These are phyloP conservation scores for Eudyptes chrysolophus DNA, from an alignment of 2,113 vertebrate species.

Conservation along the genomic window DNA sequence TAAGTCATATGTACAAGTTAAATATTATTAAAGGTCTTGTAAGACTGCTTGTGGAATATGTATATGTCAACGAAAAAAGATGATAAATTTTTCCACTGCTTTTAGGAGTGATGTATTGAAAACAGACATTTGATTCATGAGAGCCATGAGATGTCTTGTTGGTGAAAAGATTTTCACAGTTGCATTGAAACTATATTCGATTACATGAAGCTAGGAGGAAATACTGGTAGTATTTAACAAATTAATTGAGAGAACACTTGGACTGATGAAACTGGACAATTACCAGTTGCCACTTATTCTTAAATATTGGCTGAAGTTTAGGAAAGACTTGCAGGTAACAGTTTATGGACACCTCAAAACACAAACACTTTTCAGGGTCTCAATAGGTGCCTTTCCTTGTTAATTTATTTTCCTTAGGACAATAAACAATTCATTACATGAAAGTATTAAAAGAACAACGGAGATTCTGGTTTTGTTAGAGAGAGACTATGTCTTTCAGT, in stretches of 20 bases:
- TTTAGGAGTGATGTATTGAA: background rate
- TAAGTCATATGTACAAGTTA: background rate
- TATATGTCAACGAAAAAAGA: background rate
- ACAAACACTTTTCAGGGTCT: background rate
- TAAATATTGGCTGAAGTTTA: background rate
- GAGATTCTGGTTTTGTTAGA: background rate
- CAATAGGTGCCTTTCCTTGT: background rate
- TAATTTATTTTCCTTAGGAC: background rate
- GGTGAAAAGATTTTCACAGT: background rate
- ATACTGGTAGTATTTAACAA: background rate
- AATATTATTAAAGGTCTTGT: background rate
- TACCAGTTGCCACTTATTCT: background rate
- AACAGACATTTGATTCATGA: background rate
- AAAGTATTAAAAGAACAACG: background rate
- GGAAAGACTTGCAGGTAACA: background rate
- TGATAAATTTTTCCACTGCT: background rate
- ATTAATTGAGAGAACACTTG: background rate
- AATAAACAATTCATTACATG: background rate
- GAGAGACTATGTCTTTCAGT: background rate
- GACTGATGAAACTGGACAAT: constrained; percentile 20
- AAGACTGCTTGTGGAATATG: background rate
- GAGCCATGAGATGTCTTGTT: background rate
- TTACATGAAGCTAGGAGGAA: background rate
- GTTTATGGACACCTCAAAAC: background rate
- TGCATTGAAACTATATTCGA: background rate